Percentiles rank a stretch among this genome's conserved stretches.
Evolutionary conservation across 1,140 invertebrate genomes (phyloP).

Genomic region (Temnothorax nylanderi): DNA sequence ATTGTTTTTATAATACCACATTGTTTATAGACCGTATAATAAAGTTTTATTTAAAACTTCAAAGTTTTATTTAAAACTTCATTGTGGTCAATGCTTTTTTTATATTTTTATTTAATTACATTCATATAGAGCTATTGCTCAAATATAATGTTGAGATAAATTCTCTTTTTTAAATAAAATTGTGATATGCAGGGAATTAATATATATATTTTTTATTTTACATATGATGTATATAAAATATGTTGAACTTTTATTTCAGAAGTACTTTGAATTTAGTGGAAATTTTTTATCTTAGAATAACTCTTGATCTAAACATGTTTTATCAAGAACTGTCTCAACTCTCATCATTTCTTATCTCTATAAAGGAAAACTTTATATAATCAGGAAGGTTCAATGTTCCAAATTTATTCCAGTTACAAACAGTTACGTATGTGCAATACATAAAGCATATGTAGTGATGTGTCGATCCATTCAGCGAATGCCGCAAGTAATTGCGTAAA

Average conservation of each 20-base stretch:
- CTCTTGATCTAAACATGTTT: background rate
- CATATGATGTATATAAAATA: background rate
- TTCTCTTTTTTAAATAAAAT: background rate
- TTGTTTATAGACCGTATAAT: background rate
- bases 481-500: slow-evolving; percentile 26
- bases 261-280: background rate
- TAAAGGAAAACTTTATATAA: background rate
- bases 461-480: slow-evolving; percentile 25
- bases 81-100: background rate
- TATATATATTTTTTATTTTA: slow-evolving; percentile 1
- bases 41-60: background rate
- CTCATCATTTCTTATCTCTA: background rate
- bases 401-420: slow-evolving; percentile 50
- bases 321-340: background rate
- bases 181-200: too few relatives aligned
- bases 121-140: background rate
- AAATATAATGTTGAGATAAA: background rate
- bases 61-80: background rate
- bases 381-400: background rate
- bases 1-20: background rate
- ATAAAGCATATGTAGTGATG: background rate
- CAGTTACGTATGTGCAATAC: background rate
- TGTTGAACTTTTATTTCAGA: background rate
- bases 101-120: background rate
- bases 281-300: background rate